A percentile compares a stretch with the other conserved stretches of the same genome.
These are phyloP conservation scores for Penaeus japonicus DNA, from an alignment of 1,140 invertebrate species.

Conservation along the genomic window DNA sequence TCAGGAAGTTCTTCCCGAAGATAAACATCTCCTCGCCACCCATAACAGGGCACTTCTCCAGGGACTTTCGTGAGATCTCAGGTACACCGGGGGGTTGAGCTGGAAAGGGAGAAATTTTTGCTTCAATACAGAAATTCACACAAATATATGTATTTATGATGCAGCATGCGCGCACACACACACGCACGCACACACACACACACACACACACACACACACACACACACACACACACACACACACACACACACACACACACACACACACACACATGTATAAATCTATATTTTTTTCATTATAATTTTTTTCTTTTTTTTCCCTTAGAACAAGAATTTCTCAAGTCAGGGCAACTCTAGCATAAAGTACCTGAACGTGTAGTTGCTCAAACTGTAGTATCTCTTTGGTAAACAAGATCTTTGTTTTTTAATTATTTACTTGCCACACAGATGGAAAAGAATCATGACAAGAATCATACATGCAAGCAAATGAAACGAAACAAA, in stretches of 20 bases:
- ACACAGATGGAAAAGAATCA: neutral
- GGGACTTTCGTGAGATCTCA: conserved; percentile 93
- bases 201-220: neutral
- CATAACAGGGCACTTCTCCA: conserved; percentile 77
- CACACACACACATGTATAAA: neutral
- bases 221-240: neutral
- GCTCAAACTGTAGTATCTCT: too few relatives aligned
- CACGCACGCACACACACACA: neutral
- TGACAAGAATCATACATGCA: conserved; percentile 20
- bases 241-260: neutral
- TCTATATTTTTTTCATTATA: neutral
- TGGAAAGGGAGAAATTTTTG: conserved; percentile 64
- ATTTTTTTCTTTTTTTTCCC: too few relatives aligned
- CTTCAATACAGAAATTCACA: neutral
- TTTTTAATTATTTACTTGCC: too few relatives aligned
- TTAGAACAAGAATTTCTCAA: too few relatives aligned
- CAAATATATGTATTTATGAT: neutral
- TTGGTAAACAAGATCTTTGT: too few relatives aligned
- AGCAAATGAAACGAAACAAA: neutral
- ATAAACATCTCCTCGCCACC: conserved; percentile 93
- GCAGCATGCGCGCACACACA: neutral
- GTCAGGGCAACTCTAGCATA: too few relatives aligned
- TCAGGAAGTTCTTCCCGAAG: conserved; percentile 95
- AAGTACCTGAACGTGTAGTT: too few relatives aligned
- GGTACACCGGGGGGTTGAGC: conserved; percentile 95